Evolutionary conservation across 2,888 invertebrate genomes (phyloP).

Genomic region (Napeogenes inachia): DNA sequence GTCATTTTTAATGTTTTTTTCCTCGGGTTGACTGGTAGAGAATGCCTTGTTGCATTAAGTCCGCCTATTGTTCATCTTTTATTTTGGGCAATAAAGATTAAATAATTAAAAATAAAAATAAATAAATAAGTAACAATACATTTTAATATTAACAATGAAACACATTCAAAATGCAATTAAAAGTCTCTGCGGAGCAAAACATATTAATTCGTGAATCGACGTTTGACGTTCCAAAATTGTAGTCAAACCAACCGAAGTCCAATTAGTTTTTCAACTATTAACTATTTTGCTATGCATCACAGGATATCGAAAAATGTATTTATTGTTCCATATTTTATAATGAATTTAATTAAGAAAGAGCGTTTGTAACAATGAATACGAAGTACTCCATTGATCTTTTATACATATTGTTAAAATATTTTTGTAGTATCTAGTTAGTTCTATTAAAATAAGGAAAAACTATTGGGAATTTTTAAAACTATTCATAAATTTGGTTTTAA

Average conservation of each 20-base stretch:
- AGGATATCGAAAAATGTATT: constrained; percentile 6
- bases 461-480: no score
- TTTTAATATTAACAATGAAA: constrained; percentile 4
- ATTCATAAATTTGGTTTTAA: no score
- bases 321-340: constrained; percentile 3
- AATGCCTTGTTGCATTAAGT: no score
- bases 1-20: no score
- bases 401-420: no score
- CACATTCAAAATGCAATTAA: constrained; percentile 14
- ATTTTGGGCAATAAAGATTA: no score
- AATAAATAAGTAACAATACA: not conserved
- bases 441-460: no score
- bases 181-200: constrained; percentile 13
- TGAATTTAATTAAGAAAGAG: not conserved
- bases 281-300: constrained; percentile 15
- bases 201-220: constrained; percentile 14
- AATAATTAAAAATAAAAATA: no score
- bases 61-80: no score
- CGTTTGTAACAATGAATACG: not conserved
- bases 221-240: constrained; percentile 18
- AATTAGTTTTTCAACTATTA: constrained; percentile 21
- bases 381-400: not conserved
- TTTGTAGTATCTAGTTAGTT: no score
- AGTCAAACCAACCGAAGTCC: constrained; percentile 17
- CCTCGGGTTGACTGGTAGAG: no score